A percentile compares a stretch with the other conserved stretches of the same genome.
phyloP scores from a whole-genome alignment of 2,888 invertebrate genomes.

The Himalopsyche anomala region DNA sequence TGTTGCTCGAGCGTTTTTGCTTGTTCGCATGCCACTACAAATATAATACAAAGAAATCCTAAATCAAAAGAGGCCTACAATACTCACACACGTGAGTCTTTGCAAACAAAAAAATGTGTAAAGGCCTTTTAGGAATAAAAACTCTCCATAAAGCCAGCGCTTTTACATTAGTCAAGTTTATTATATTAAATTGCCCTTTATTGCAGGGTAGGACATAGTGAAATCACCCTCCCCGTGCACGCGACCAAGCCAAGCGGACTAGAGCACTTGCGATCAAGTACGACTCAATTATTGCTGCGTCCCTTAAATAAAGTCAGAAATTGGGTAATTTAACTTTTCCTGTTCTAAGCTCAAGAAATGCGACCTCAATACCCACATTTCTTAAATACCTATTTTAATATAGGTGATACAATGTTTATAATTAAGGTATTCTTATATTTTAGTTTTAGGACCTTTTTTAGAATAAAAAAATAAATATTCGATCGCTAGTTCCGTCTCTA shows the following conservation, averaged over 20 bases:
- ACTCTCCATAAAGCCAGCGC: not conserved
- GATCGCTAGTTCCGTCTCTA: no score
- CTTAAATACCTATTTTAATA: no score
- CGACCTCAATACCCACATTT: no score
- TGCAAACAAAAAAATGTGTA: slow-evolving; percentile 25
- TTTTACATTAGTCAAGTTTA: slow-evolving; percentile 34
- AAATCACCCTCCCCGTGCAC: slow-evolving; percentile 9
- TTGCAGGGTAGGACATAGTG: slow-evolving; percentile 20
- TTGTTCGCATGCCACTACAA: not conserved
- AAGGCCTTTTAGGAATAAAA: slow-evolving; percentile 20
- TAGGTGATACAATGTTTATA: no score
- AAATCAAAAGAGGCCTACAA: slow-evolving; percentile 29
- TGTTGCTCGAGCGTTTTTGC: not conserved
- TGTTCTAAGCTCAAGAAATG: no score
- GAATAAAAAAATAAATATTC: no score
- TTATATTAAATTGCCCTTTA: slow-evolving; percentile 26
- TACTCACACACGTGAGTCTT: slow-evolving; percentile 3
- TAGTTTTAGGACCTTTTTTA: no score
- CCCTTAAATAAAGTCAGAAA: not conserved
- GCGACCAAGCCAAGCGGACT: not conserved
- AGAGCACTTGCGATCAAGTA: not conserved
- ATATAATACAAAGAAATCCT: slow-evolving; percentile 18
- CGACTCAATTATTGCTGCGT: slow-evolving; percentile 8
- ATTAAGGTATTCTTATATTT: no score
- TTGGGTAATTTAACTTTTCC: no score